Evolutionary conservation across 2,113 vertebrate species (phyloP), one percentile per base, ranked within the genome.

Genomic region (Otocyon megalotis): DNA sequence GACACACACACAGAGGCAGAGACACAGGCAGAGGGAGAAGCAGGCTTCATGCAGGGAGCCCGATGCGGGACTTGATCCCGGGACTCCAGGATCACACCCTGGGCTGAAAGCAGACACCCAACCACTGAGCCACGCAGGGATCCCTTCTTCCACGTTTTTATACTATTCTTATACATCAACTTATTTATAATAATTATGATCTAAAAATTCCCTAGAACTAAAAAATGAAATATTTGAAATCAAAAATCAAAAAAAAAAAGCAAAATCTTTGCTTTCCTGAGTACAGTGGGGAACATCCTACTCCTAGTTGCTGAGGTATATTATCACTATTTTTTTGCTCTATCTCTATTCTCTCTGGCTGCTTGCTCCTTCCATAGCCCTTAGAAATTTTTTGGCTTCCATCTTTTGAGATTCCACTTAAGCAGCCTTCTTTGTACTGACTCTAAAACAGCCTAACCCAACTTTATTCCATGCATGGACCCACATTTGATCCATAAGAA

Each of bases 331-430:
- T 91, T 86, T 24, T 35, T 30, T 48, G 8, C 54, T 85, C 17
- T 65, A 0, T 43, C 20, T 90, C 5, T 87, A 50, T 69, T 65
- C 8, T 84, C 2, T 83, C 15, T 80, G 53, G 15, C 48, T 87
- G 56, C 35, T 87, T 83, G 77, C 17, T 88, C 26, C 80, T 96
- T 92, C 50, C 13, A 58, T n/a, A 80, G 48, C 19, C 13, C 20
- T 96, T 65, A 96, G 65, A 92, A 60, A 50, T 63, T 65, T 16
- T 92, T 91, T 94, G 24, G 37, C 65, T 94, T 94, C 22, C 13
- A 16, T 93, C 12, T 90, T 58, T n/a, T 58, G 48, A 93, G n/a
- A 76, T 94, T 86, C 53, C 6, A 48, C 63, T 37, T 85, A 84
- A 17, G 16, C n/a, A 71, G 12, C 1, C 19, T 86, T 50, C 30